Percentiles rank a stretch among this genome's conserved stretches.
Conservation (phyloP, 2,888 invertebrate species). For the Leptopilina myrica region DNA sequence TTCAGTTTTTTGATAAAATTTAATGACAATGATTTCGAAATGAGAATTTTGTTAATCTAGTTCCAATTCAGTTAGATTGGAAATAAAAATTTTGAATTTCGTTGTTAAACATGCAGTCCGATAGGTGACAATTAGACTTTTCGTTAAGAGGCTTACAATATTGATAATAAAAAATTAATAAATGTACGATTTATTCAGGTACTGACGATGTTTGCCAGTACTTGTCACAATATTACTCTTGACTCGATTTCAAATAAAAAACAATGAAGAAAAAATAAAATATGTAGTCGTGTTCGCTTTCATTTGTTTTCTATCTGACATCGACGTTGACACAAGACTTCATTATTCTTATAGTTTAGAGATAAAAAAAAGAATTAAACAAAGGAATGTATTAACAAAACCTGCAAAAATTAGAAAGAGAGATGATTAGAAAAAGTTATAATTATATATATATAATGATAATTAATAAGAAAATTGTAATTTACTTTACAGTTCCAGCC, state of each 20-base stretch:
- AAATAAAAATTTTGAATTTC: too few species aligned
- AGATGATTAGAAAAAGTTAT: constrained; percentile 57
- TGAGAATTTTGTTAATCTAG: too few species aligned
- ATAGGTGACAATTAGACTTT: constrained; percentile 63
- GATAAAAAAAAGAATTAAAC: constrained; percentile 63
- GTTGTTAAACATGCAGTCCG: constrained; percentile 19
- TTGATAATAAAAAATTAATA: constrained; percentile 65
- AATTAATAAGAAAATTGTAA: constrained; percentile 54
- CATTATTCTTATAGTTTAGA: neutral
- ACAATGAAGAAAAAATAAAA: neutral
- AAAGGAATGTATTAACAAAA: constrained; percentile 62
- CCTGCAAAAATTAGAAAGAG: constrained; percentile 54
- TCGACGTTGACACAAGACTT: too few species aligned
- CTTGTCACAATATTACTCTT: neutral
- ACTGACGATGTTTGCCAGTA: constrained; percentile 54
- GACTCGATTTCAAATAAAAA: constrained; percentile 42
- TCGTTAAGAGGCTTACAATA: constrained; percentile 64
- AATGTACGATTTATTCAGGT: constrained; percentile 58
- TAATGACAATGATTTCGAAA: too few species aligned
- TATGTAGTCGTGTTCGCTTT: too few species aligned
- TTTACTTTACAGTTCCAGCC: constrained; percentile 72
- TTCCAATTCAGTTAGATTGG: too few species aligned
- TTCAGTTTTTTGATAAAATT: too few species aligned
- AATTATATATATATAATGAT: constrained; percentile 58
- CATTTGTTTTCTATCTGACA: too few species aligned